Base-by-base conservation (phyloP, 1,140 invertebrate genomes). In the Zaprionus tsacasi region DNA sequence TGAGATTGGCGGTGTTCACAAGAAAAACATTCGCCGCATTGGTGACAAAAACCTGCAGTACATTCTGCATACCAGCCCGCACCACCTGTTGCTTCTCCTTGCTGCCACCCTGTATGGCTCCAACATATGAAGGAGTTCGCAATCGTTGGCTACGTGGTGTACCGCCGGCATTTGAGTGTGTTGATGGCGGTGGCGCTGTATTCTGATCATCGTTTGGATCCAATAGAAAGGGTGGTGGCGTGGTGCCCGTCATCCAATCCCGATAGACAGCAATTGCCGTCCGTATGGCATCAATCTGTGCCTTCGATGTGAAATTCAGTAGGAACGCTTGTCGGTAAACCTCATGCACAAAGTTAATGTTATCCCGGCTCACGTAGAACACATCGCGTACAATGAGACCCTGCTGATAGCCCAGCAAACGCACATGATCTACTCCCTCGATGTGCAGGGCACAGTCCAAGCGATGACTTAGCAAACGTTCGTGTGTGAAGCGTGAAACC, bases 21-120 rank as follows among this genome's bases (percentile, higher is more conserved):
- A 99, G 94, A 93, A 99, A 99, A 50, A 99, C 97, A 93, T 99
- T 98, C 8, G 98, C 96, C 2, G 98, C 97, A 94, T 99, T 98
- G 50, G 97, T 98, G 90, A 99, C 97, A 92, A 99, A 99, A 33
- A 99, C 94, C 94, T 98, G 97, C 7, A 99, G 93, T 7, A 98
- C 95, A 93, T 98, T 98, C 94, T 98, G 96, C 64, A 96, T 93
- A 25, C 97, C 97, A 27, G 96, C 96, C 11, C 96, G 93, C 25
- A 97, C 95, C 17, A 97, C 95, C 63, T 96, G 93, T 58, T 96
- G 97, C 92, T 97, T 97, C 92, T 97, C 97, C 71, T 95, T 95
- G 70, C 95, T 95, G 48, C 67, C 95, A 30, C 77, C 69, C 33
- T 87, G 68, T 70, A 97, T 96, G 21, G 96, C 96, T 12, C 96